Percentiles rank a stretch among this genome's conserved stretches.
phyloP scores from a whole-genome alignment of 2,113 vertebrate species.

The Dipodomys spectabilis region DNA sequence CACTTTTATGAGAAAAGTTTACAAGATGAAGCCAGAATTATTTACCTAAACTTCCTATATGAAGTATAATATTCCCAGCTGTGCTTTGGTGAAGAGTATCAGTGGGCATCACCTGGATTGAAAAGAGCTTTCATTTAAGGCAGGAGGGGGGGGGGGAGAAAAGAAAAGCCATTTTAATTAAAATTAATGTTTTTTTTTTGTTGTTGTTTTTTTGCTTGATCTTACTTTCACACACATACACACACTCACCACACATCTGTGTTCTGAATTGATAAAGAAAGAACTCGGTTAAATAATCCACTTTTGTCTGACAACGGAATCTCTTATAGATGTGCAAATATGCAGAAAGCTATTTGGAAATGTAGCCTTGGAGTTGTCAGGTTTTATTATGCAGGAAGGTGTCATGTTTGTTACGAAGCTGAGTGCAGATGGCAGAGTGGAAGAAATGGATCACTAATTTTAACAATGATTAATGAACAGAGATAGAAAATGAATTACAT shows the following conservation, averaged over 20 bases:
- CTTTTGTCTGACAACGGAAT: constrained; percentile 99
- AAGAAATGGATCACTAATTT: constrained; percentile 99
- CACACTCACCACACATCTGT: constrained; percentile 81
- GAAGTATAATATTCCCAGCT: constrained; percentile 52
- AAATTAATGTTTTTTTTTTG: constrained; percentile 83
- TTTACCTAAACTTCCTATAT: constrained; percentile 74
- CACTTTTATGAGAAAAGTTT: constrained; percentile 87
- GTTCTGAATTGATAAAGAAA: constrained; percentile 90
- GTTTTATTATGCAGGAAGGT: constrained; percentile 99
- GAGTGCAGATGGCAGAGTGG: constrained; percentile 99
- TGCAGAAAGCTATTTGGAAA: constrained; percentile 99
- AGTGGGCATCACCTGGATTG: constrained; percentile 67
- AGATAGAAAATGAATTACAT: constrained; percentile 99
- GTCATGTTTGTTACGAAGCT: constrained; percentile 99
- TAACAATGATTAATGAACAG: constrained; percentile 99
- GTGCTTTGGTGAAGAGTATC: constrained; percentile 47
- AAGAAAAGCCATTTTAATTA: constrained; percentile 79
- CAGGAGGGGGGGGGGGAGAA: not conserved
- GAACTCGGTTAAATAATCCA: constrained; percentile 97
- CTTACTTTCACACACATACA: constrained; percentile 72
- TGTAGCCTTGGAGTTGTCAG: constrained; percentile 99
- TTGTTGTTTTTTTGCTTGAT: constrained; percentile 80
- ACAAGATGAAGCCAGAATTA: constrained; percentile 78
- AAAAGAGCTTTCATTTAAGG: constrained; percentile 74
- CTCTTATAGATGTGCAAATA: constrained; percentile 99